Evolutionary conservation across 2,113 vertebrate species (phyloP).

Genomic region (Bombycilla garrulus): DNA sequence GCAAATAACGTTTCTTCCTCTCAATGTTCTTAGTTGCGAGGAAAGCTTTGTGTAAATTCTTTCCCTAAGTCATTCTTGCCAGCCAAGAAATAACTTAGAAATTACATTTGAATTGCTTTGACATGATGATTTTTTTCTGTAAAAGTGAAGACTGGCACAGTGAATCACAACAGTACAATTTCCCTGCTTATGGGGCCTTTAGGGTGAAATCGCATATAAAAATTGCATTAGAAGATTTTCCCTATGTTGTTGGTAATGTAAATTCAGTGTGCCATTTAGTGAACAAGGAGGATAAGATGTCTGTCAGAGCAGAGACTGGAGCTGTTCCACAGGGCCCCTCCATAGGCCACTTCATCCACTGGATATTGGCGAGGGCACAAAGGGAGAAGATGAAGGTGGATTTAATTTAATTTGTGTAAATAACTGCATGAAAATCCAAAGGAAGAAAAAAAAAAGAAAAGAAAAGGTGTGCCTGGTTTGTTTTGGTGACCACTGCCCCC

Average conservation of each 20-base stretch:
- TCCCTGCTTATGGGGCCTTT: conserved; percentile 32
- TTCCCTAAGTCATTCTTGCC: conserved; percentile 28
- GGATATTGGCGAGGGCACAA: neutral
- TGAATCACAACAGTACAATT: conserved; percentile 3
- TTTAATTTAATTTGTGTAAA: neutral
- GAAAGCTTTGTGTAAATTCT: conserved; percentile 40
- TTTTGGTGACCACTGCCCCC: fast-evolving
- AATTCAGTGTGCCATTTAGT: neutral
- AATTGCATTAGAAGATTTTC: conserved; percentile 44
- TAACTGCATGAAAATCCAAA: neutral
- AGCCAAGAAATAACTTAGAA: conserved; percentile 53
- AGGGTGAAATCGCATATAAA: conserved; percentile 41
- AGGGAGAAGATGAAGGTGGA: neutral
- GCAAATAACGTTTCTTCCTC: conserved; percentile 30
- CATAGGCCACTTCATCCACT: fast-evolving
- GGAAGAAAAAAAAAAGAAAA: neutral
- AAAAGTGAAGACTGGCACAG: neutral
- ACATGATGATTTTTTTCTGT: conserved; percentile 53
- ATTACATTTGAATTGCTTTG: conserved; percentile 53
- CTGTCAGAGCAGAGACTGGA: neutral
- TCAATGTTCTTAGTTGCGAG: conserved; percentile 1
- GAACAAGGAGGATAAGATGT: neutral
- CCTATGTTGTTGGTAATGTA: conserved; percentile 36
- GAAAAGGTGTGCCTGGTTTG: fast-evolving
- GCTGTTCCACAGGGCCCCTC: neutral